Conservation (phyloP, 2,113 vertebrate species). For the Corythornis vintsioides region DNA sequence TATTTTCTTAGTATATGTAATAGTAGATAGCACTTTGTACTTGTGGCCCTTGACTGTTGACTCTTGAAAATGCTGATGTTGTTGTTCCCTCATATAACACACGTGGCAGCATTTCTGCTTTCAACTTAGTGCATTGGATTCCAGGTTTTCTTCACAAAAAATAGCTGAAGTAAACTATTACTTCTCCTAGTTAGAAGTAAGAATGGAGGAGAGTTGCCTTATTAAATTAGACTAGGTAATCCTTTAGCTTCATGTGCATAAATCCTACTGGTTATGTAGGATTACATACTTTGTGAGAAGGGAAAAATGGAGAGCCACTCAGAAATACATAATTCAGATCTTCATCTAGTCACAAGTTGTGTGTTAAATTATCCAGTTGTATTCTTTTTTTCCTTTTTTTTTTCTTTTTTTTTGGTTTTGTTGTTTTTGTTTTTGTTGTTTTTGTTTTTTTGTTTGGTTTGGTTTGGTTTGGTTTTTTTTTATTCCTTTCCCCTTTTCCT, state of each 20-base stretch:
- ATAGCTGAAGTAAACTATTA: not conserved
- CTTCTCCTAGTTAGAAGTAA: not conserved
- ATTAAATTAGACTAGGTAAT: not conserved
- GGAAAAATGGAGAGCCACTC: not conserved
- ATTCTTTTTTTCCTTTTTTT: not conserved
- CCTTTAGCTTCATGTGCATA: not conserved
- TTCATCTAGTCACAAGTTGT: not conserved
- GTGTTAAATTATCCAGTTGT: not conserved
- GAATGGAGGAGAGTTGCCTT: not conserved
- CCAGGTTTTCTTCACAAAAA: not conserved
- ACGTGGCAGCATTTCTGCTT: not conserved
- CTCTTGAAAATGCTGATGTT: not conserved
- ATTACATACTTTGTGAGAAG: not conserved
- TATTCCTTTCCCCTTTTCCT: too few relatives aligned
- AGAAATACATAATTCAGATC: not conserved
- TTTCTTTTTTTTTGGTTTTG: too few relatives aligned
- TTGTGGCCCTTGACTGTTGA: not conserved
- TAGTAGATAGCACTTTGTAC: not conserved
- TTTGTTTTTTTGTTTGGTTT: too few relatives aligned
- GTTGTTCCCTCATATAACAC: not conserved
- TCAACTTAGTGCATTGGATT: not conserved
- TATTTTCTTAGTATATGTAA: not conserved
- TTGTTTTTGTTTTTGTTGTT: too few relatives aligned
- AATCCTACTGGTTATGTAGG: not conserved
- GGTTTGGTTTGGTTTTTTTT: too few relatives aligned